Percentiles rank a stretch among this genome's conserved stretches.
Conservation (phyloP, 92 coral and sea anemone genomes). For the Porites evermanni region DNA sequence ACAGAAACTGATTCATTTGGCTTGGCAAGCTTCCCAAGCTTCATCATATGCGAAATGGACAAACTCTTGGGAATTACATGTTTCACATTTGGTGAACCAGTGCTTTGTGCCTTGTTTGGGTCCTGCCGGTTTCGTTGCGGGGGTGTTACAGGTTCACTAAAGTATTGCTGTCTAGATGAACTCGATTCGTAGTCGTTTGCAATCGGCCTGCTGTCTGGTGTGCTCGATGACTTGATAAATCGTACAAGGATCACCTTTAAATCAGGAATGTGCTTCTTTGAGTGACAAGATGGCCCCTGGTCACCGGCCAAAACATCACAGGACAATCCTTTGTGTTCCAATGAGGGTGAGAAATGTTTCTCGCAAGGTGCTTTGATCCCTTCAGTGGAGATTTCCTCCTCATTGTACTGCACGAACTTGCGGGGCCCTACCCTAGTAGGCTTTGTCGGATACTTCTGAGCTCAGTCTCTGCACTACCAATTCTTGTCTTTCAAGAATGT, state of each 20-base stretch:
- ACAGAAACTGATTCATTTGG: constrained; percentile 30
- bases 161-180: constrained; percentile 1
- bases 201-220: background rate
- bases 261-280: constrained; percentile 32
- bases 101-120: constrained; percentile 20
- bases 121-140: constrained; percentile 14
- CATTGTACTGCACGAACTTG: constrained; percentile 38
- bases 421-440: constrained; percentile 38
- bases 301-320: constrained; percentile 51
- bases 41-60: constrained; percentile 39
- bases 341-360: constrained; percentile 35
- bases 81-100: constrained; percentile 10
- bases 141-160: constrained; percentile 20
- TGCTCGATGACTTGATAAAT: constrained; percentile 9
- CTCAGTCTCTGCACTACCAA: constrained; percentile 48
- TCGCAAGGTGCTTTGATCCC: constrained; percentile 44
- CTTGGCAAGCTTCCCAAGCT: constrained; percentile 32
- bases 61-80: constrained; percentile 35
- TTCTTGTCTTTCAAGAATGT: constrained; percentile 18
- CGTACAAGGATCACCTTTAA: constrained; percentile 2
- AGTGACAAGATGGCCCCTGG: constrained; percentile 47
- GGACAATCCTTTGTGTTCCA: constrained; percentile 20
- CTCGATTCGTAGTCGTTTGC: background rate
- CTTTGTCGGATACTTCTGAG: constrained; percentile 36
- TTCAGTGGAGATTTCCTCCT: constrained; percentile 38